Evolutionary conservation across 1,140 invertebrate species (phyloP), one percentile per base, ranked within the genome.

Genomic region (Steinernema khuongi): DNA sequence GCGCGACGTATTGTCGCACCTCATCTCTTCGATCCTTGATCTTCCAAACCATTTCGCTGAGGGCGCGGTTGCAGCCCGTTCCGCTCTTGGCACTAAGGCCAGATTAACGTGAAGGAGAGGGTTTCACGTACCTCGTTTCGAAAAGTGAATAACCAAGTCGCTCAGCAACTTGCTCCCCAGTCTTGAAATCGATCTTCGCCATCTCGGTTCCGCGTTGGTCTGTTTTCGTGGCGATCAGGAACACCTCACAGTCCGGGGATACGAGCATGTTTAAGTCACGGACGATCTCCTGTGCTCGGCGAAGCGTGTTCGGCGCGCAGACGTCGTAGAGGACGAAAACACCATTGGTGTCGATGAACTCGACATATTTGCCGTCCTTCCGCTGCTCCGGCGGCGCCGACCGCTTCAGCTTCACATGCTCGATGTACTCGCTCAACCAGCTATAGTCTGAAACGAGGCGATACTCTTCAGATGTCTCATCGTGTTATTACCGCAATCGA

Each of bases 231-330:
- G 7, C 50, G 50, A 60, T 26, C 7, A 60, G 50, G 19, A 60
- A 60, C 7, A 60, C 50, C 26, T 60, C 50, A 22, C 50, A 60
- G 26, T 60, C 50, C 50, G 50, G 50, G 7, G 50, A 60, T 17
- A 60, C 26, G 50, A 60, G 50, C 7, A 60, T 22, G 19, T 60
- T 60, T 11, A 60, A 4, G 50, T 60, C 50, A 22, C 50, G 50
- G 50, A 60, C 50, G 11, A 60, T 60, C 26, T 60, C 50, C 50
- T 60, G 50, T 4, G 50, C 50, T 22, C 50, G 14, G 11, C 50
- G 50, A 60, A 60, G 50, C 7, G 50, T 60, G 50, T 60, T 60
- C 50, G 50, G 50, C 14, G 50, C 50, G 50, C 50, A 60, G 19
- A 60, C 26, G 50, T 60, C 50, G 50, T 60, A 60, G 22, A 60